A percentile compares a stretch with the other conserved stretches of the same genome.
phyloP scores from a whole-genome alignment of 2,888 invertebrate genomes.

The Eilema sororculum region DNA sequence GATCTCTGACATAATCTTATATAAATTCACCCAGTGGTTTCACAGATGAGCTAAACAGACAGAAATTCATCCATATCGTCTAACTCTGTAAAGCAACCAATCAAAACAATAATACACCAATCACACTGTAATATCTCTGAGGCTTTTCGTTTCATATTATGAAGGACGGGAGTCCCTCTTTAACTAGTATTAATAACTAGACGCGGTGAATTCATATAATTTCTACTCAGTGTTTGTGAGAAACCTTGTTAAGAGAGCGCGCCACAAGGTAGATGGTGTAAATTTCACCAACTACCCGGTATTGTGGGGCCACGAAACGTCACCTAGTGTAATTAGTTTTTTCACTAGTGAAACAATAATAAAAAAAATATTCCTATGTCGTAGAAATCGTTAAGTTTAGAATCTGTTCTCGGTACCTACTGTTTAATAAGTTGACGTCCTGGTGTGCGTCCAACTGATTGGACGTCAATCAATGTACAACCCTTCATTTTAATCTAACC shows the following conservation, averaged over 20 bases:
- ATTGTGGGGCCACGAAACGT: slow-evolving; percentile 59
- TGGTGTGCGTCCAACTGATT: not conserved
- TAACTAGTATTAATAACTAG: slow-evolving; percentile 56
- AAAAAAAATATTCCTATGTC: too few relatives aligned
- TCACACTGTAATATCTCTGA: not conserved
- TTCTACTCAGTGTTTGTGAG: slow-evolving; percentile 79
- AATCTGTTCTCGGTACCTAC: not conserved
- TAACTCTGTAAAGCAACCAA: not conserved
- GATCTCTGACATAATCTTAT: too few relatives aligned
- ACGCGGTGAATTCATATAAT: slow-evolving; percentile 69
- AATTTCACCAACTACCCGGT: slow-evolving; percentile 75
- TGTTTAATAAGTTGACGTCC: not conserved
- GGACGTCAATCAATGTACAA: not conserved
- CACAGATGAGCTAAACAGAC: too few relatives aligned
- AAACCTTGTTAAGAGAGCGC: slow-evolving; percentile 80
- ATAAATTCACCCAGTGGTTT: too few relatives aligned
- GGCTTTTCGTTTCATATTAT: slow-evolving; percentile 13
- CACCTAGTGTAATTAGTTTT: slow-evolving; percentile 15
- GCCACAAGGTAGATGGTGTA: slow-evolving; percentile 74
- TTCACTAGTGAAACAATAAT: slow-evolving; percentile 3
- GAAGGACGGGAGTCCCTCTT: slow-evolving; percentile 33
- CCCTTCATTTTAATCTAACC: not conserved
- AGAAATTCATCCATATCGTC: not conserved
- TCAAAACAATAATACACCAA: not conserved
- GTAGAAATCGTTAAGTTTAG: too few relatives aligned